Percentiles rank a stretch among this genome's conserved stretches.
Evolutionary conservation across 1,140 invertebrate species (phyloP).

Genomic region (Sitodiplosis mosellana): DNA sequence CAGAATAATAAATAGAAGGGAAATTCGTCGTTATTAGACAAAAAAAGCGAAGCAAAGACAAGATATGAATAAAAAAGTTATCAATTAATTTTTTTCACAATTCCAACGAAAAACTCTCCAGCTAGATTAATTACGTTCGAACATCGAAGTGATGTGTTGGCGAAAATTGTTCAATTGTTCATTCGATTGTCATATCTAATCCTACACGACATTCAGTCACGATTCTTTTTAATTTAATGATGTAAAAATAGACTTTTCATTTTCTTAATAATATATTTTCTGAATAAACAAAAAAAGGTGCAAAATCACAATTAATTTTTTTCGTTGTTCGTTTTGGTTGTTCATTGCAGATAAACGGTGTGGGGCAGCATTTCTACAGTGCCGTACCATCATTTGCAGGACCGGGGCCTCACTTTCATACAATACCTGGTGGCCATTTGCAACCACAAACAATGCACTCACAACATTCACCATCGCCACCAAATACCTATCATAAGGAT

Average conservation of each 20-base stretch:
- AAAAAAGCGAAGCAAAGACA: too few species aligned
- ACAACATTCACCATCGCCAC: conserved; percentile 29
- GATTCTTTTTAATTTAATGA: neutral
- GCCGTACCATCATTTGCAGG: conserved; percentile 39
- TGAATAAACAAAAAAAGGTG: neutral
- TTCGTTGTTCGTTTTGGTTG: neutral
- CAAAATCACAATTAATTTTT: neutral
- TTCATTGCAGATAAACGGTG: conserved; percentile 30
- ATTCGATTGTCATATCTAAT: too few species aligned
- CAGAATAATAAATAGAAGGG: too few species aligned
- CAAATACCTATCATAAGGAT: conserved; percentile 42
- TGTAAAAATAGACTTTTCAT: neutral
- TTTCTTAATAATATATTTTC: too few species aligned
- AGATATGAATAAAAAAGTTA: too few species aligned
- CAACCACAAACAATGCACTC: conserved; percentile 29
- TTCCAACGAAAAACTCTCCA: too few species aligned
- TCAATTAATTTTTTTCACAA: too few species aligned
- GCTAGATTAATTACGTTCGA: too few species aligned
- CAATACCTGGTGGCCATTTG: conserved; percentile 21
- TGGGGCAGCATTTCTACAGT: conserved; percentile 26
- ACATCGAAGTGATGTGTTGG: too few species aligned
- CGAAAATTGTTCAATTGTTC: too few species aligned
- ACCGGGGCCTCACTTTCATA: conserved; percentile 34
- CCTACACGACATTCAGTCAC: neutral
- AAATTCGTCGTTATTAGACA: too few species aligned